These are phyloP conservation scores for Forbesichthys papilliferus DNA, from an alignment of 2,113 vertebrate species.

Conservation along the genomic window DNA sequence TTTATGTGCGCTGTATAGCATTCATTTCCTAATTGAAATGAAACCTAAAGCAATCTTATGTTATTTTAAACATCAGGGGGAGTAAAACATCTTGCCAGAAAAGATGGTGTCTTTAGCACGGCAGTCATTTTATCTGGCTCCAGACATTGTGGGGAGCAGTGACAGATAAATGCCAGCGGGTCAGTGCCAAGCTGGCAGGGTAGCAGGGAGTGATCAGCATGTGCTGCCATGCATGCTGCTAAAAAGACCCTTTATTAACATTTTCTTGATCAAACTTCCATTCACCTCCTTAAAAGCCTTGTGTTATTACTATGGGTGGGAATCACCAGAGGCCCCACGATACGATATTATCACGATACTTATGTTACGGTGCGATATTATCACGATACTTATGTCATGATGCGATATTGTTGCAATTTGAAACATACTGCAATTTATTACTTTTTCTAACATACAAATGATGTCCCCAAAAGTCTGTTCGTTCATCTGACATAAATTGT, in stretches of 20 bases:
- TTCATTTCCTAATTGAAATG: too few relatives aligned
- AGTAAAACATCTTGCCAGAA: not conserved
- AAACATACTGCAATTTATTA: too few relatives aligned
- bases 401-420: too few relatives aligned
- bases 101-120: conserved; percentile 7
- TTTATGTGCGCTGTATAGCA: too few relatives aligned
- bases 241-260: conserved; percentile 58
- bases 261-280: conserved; percentile 33
- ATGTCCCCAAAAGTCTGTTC: too few relatives aligned
- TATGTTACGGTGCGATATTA: too few relatives aligned
- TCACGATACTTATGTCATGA: too few relatives aligned
- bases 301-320: not conserved
- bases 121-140: conserved; percentile 34
- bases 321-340: too few relatives aligned
- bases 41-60: too few relatives aligned
- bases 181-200: conserved; percentile 45
- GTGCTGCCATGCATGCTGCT: conserved; percentile 44
- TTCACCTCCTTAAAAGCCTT: conserved; percentile 18
- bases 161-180: conserved; percentile 57
- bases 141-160: conserved; percentile 40
- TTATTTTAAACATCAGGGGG: not conserved
- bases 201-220: conserved; percentile 52
- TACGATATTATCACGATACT: too few relatives aligned
- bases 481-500: too few relatives aligned
- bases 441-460: too few relatives aligned